Percentiles rank a stretch among this genome's conserved stretches.
Conservation (phyloP, 2,888 invertebrate species). For the Agrypnus murinus region DNA sequence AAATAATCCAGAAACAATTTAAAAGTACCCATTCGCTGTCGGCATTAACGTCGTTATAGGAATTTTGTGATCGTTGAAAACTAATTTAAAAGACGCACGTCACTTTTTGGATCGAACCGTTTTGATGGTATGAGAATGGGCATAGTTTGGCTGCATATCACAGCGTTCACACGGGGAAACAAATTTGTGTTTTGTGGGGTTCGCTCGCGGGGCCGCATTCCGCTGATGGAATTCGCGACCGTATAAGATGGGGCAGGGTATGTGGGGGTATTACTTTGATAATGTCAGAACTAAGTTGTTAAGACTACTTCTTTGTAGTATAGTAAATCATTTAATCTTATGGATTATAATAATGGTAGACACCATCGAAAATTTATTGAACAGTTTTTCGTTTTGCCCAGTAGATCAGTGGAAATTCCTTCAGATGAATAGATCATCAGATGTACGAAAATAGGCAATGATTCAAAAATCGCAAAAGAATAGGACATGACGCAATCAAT, state of each 20-base stretch:
- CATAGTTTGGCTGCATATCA: constrained; percentile 44
- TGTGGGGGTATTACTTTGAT: constrained; percentile 34
- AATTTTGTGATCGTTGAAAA: constrained; percentile 32
- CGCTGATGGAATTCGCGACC: constrained; percentile 51
- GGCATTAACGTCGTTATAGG: constrained; percentile 42
- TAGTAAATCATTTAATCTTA: constrained; percentile 26
- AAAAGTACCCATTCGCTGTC: constrained; percentile 36
- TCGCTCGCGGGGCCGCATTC: constrained; percentile 51
- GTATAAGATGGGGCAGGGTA: constrained; percentile 41
- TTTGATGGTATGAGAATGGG: constrained; percentile 45
- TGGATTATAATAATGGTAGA: background rate
- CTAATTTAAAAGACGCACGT: constrained; percentile 38
- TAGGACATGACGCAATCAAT: no score
- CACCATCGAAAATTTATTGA: background rate
- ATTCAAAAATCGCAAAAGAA: no score
- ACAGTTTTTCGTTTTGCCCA: no score
- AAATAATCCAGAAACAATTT: constrained; percentile 41
- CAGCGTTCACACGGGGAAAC: constrained; percentile 54
- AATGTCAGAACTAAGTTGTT: constrained; percentile 35
- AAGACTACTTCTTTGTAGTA: constrained; percentile 15
- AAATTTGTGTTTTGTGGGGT: constrained; percentile 53
- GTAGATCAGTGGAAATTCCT: no score
- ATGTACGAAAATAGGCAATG: no score
- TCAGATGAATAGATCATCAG: no score
- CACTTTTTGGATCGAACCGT: constrained; percentile 38